Evolutionary conservation across 2,797 vertebrate genomes (phyloP).

Genomic region (Neopelma chrysocephalum): DNA sequence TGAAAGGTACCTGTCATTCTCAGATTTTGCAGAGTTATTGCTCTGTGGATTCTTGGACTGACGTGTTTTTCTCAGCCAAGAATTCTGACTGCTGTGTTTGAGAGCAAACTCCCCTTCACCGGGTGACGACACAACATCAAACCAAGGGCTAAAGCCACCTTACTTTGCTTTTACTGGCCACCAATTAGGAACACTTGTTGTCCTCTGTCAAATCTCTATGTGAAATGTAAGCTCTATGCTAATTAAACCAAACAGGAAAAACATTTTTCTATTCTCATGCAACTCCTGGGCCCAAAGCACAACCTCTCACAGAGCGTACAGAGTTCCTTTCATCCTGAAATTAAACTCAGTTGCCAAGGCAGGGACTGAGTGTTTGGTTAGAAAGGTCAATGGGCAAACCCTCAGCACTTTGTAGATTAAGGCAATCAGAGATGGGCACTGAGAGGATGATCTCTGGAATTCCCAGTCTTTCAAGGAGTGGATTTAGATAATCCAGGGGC

Average conservation of each 20-base stretch:
- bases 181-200: conserved; percentile 23
- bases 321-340: background rate
- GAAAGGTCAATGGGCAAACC: background rate
- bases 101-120: background rate
- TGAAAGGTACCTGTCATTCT: background rate
- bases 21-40: background rate
- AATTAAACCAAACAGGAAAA: conserved; percentile 64
- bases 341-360: background rate
- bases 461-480: background rate
- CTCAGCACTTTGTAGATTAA: background rate
- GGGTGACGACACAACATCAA: background rate
- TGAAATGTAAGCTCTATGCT: conserved; percentile 30
- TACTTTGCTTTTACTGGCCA: conserved; percentile 26
- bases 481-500: background rate
- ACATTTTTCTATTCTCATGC: conserved; percentile 30
- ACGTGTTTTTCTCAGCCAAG: background rate
- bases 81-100: background rate
- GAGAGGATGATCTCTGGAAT: background rate
- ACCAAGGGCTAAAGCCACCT: background rate
- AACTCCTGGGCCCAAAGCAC: conserved; percentile 25
- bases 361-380: background rate
- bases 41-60: background rate
- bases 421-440: background rate
- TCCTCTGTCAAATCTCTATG: conserved; percentile 3
- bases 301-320: background rate